Evolutionary conservation across 2,113 vertebrate genomes (phyloP).

Genomic region (Sylvicapra grimmia): DNA sequence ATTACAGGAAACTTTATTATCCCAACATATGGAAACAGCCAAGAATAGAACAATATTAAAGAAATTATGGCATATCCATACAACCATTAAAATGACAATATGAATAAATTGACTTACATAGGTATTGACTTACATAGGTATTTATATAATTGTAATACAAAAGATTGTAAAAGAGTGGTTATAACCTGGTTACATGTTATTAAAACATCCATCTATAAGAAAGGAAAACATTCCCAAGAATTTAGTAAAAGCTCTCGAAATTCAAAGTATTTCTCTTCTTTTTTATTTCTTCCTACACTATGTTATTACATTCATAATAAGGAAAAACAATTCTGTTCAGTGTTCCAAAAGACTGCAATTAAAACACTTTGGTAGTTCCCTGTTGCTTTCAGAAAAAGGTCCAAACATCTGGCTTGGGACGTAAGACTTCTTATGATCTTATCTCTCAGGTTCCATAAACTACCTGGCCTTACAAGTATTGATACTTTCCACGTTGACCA

Average conservation of each 20-base stretch:
- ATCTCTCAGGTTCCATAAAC: not conserved
- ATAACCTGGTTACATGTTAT: not conserved
- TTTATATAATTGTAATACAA: not conserved
- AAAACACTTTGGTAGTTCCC: not conserved
- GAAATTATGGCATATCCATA: not conserved
- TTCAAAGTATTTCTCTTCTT: not conserved
- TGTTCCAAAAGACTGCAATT: not conserved
- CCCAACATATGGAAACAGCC: not conserved
- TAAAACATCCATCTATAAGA: not conserved
- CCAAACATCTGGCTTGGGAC: not conserved
- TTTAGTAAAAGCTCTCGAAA: not conserved
- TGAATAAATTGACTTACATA: not conserved
- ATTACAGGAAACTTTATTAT: not conserved
- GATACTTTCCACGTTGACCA: not conserved
- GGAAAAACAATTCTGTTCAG: not conserved
- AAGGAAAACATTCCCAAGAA: not conserved
- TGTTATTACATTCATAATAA: not conserved
- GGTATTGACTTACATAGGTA: not conserved
- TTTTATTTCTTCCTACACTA: not conserved
- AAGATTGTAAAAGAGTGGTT: not conserved
- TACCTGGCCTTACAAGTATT: not conserved
- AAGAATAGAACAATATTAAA: not conserved
- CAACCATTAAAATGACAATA: not conserved
- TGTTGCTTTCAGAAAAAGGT: not conserved
- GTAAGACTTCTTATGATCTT: not conserved